Percentiles rank a stretch among this genome's conserved stretches.
Conservation (phyloP, 2,888 invertebrate species). For the Pristionchus arcanus region DNA sequence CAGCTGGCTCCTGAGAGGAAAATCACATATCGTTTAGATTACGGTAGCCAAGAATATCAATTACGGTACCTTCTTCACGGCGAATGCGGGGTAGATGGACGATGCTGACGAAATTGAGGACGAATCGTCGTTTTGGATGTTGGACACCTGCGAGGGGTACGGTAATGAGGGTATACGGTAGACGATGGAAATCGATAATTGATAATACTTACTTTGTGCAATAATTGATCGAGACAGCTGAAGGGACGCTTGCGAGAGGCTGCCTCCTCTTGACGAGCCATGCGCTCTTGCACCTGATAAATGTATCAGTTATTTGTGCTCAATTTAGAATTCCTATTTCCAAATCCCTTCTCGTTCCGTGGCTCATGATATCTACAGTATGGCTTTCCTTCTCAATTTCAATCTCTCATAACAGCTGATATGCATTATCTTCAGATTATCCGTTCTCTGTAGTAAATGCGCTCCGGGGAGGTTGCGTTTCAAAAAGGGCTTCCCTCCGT, state of each 20-base stretch:
- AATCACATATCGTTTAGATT: constrained; percentile 43
- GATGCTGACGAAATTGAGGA: neutral
- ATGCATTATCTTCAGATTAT: neutral
- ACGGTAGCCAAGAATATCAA: neutral
- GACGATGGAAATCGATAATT: neutral
- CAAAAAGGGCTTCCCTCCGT: neutral
- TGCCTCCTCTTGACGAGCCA: constrained; percentile 52
- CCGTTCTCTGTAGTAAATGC: neutral
- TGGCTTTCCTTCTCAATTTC: neutral
- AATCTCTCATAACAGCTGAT: neutral
- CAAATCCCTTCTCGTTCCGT: neutral
- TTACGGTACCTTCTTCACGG: constrained; percentile 57
- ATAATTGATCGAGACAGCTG: constrained; percentile 68
- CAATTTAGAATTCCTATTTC: neutral
- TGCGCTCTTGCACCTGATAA: constrained; percentile 33
- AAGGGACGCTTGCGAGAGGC: constrained; percentile 41
- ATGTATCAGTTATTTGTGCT: neutral
- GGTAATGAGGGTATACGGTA: constrained; percentile 63
- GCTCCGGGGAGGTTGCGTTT: neutral
- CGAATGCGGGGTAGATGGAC: constrained; percentile 61
- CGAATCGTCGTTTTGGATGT: neutral
- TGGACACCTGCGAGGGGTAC: neutral
- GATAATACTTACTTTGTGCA: constrained; percentile 70
- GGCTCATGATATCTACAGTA: neutral
- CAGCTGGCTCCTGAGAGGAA: neutral